Evolutionary conservation across 2,113 vertebrate species (phyloP).

Genomic region (Seriola dumerili): DNA sequence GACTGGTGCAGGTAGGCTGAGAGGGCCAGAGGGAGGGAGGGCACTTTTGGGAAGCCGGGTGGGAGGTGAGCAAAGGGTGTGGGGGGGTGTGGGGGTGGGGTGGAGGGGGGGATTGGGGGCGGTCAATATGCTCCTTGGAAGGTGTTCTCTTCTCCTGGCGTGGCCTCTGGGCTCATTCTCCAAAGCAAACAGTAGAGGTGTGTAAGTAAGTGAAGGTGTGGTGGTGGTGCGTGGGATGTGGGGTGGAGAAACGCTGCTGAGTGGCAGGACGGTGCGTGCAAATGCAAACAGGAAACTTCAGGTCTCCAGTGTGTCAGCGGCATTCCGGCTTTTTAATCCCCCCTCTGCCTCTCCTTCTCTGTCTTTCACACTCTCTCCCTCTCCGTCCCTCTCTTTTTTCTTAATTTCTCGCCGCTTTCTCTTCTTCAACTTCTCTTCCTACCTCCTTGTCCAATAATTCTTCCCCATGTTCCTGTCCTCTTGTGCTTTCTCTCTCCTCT

Average conservation of each 20-base stretch:
- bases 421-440: conserved; percentile 66
- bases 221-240: too few species aligned
- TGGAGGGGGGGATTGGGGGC: too few species aligned
- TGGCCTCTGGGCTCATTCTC: conserved; percentile 79
- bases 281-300: conserved; percentile 81
- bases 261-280: conserved; percentile 72
- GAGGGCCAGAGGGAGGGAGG: conserved; percentile 63
- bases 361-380: conserved; percentile 38
- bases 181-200: conserved; percentile 74
- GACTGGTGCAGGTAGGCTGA: conserved; percentile 80
- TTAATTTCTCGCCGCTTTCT: conserved; percentile 23
- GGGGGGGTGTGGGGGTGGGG: conserved; percentile 36
- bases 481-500: conserved; percentile 45
- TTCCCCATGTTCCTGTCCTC: conserved; percentile 58
- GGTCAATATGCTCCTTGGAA: conserved; percentile 77
- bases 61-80: conserved; percentile 61
- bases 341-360: conserved; percentile 41
- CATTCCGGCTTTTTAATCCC: conserved; percentile 75
- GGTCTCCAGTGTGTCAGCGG: conserved; percentile 75
- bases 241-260: conserved; percentile 76
- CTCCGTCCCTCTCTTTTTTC: conserved; percentile 36
- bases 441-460: conserved; percentile 55
- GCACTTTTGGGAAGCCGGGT: conserved; percentile 73
- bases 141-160: conserved; percentile 71
- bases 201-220: conserved; percentile 22